Base-by-base conservation (phyloP, 2,113 vertebrate genomes). In the Oreochromis tanganicae region DNA sequence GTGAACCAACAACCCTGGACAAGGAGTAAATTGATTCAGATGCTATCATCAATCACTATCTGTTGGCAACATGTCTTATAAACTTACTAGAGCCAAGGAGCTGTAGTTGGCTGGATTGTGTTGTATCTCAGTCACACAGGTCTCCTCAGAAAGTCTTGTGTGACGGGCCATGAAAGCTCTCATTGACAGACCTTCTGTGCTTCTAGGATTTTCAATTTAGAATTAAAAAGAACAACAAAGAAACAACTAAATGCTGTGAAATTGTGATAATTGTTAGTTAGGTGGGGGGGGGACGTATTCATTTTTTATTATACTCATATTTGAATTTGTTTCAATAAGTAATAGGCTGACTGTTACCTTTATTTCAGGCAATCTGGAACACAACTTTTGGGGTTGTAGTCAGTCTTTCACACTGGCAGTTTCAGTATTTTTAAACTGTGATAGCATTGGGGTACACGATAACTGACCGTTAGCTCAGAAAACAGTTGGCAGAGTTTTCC, bases 11-110 rank as follows among this genome's bases (percentile, higher is more conserved):
- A 91, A 89, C 87, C 81, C 87, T 89, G 91, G 93, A 94, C 91
- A 89, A 83, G 73, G 80, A 93, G 85, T 91, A 95, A 94, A 95
- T 96, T 95, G 91, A 93, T 93, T 93, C 87, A 93, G 95, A 93
- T 93, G 92, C 89, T 93, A 95, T 96, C 95, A 91, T 94, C 91
- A 93, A 92, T 93, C 94, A 93, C 91, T 91, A 90, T 94, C 89
- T 94, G 92, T 81, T 86, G 92, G 90, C 86, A 93, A 83, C 87
- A 86, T 86, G 92, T 93, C 91, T 91, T 91, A 82, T 81, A 92
- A 93, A 92, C 87, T 57, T 75, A 57, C 52, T 38, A 27, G 83
- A 88, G 89, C 85, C 61, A 16, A 85, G 87, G 81, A 90, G 92
- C 83, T 83, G 89, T 56, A 71, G 86, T 79, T 43, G 54, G 87